Conservation (phyloP, 1,140 invertebrate species). For the Heliconius himera region DNA sequence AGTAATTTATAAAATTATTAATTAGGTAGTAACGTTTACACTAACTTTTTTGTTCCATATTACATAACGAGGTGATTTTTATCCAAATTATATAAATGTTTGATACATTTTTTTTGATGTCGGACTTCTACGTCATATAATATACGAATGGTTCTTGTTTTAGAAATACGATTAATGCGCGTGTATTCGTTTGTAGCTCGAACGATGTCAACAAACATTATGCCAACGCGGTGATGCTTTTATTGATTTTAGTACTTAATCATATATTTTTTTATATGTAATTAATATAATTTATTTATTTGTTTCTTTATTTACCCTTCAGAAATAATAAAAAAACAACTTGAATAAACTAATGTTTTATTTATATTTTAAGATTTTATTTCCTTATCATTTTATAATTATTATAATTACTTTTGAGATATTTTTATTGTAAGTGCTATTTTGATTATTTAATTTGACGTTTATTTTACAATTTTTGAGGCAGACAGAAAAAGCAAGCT, state of each 20-base stretch:
- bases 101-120: slow-evolving; percentile 2
- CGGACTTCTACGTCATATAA: not conserved
- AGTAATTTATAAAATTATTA: no score
- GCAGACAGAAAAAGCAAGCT: no score
- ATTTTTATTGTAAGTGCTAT: no score
- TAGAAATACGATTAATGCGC: slow-evolving; percentile 5
- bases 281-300: not conserved
- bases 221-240: not conserved
- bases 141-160: not conserved
- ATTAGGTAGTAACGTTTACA: no score
- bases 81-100: not conserved
- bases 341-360: no score
- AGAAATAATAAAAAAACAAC: no score
- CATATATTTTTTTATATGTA: not conserved
- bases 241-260: slow-evolving; percentile 12
- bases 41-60: no score
- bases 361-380: no score
- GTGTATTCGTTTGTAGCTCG: not conserved
- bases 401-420: no score
- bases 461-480: no score
- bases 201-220: slow-evolving; percentile 1
- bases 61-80: not conserved
- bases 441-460: no score
- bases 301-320: not conserved
- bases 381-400: no score